These are phyloP conservation scores for Cyclargus thomasi DNA, from an alignment of 1,140 invertebrate genomes.

Conservation along the genomic window DNA sequence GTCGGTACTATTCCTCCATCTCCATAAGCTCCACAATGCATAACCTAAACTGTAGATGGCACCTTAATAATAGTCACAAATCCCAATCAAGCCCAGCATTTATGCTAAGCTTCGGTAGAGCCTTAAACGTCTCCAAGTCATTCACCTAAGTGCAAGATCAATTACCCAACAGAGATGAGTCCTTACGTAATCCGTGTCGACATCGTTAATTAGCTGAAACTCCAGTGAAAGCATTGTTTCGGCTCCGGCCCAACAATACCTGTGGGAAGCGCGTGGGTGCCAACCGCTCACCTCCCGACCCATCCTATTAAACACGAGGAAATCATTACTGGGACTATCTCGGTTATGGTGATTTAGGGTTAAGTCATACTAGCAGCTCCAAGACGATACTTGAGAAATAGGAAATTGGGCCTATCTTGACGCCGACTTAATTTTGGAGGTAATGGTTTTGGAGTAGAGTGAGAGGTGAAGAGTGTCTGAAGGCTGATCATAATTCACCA, in stretches of 20 bases:
- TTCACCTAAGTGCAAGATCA: slow-evolving; percentile 10
- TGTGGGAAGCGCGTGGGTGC: slow-evolving; percentile 29
- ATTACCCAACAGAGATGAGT: slow-evolving; percentile 23
- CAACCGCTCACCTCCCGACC: slow-evolving; percentile 17
- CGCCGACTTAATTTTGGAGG: too few species aligned
- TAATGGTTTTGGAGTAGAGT: too few species aligned
- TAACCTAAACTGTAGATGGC: too few species aligned
- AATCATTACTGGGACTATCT: slow-evolving; percentile 15
- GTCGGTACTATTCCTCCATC: too few species aligned
- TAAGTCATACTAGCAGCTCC: background rate
- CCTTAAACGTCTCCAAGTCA: background rate
- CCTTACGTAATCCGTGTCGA: slow-evolving; percentile 26
- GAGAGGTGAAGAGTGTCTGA: too few species aligned
- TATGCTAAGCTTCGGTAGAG: too few species aligned
- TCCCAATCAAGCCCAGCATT: too few species aligned
- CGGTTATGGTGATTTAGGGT: background rate
- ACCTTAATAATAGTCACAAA: background rate
- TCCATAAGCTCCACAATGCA: too few species aligned
- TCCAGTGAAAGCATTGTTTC: slow-evolving; percentile 63
- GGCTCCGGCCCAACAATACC: slow-evolving; percentile 34
- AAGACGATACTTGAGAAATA: too few species aligned
- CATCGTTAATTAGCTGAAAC: slow-evolving; percentile 58
- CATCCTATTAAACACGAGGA: slow-evolving; percentile 11
- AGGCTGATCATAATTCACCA: too few species aligned
- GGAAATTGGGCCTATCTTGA: too few species aligned